These are phyloP conservation scores for Agapornis canus DNA, from an alignment of 2,797 vertebrate species.

Conservation along the genomic window DNA sequence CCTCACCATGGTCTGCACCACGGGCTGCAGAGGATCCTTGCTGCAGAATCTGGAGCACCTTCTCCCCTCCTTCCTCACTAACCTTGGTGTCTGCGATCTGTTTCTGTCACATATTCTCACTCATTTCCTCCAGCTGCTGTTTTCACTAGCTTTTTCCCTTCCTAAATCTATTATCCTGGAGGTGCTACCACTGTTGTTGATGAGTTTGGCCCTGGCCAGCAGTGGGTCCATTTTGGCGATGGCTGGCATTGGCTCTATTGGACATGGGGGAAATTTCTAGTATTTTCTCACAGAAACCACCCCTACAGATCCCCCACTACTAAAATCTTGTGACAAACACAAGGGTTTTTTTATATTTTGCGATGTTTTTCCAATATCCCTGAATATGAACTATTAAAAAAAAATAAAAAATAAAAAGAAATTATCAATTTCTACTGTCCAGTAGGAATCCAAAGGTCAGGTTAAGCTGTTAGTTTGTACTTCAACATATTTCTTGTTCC, in stretches of 20 bases:
- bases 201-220: background rate
- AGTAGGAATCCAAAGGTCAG: background rate
- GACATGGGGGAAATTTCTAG: background rate
- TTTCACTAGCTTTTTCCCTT: background rate
- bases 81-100: background rate
- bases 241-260: background rate
- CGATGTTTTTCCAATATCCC: background rate
- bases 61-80: background rate
- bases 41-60: background rate
- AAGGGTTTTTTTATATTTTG: background rate
- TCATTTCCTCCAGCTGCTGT: background rate
- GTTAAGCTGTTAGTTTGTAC: background rate
- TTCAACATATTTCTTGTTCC: background rate
- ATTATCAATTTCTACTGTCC: background rate
- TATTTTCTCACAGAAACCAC: background rate
- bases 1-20: background rate
- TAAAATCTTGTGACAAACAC: background rate
- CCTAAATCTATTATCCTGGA: background rate
- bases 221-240: background rate
- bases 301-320: background rate
- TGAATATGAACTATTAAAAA: background rate
- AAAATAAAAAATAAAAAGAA: background rate
- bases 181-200: rapidly evolving
- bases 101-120: background rate
- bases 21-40: background rate